phyloP scores from a whole-genome alignment of 2,888 invertebrate genomes.

The Andrena bicolor region DNA sequence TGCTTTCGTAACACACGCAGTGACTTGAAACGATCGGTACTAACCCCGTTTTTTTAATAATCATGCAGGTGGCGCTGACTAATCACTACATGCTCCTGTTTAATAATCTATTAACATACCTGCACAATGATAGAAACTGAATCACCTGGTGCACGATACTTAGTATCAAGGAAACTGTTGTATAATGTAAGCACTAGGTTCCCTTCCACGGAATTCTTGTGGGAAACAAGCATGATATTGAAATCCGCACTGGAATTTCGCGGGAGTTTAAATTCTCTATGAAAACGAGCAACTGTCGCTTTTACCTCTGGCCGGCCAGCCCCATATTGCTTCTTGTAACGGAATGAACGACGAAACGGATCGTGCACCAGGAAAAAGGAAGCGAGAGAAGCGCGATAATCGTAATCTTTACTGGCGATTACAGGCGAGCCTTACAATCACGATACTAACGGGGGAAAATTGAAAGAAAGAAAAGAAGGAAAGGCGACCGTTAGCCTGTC shows the following conservation, averaged over 20 bases:
- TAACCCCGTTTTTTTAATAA: too few species aligned
- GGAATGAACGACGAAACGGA: not conserved
- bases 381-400: not conserved
- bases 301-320: not conserved
- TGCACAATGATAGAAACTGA: too few species aligned
- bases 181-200: not conserved
- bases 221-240: constrained; percentile 19
- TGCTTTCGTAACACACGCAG: too few species aligned
- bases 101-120: too few species aligned
- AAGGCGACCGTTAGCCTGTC: constrained; percentile 10
- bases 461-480: not conserved
- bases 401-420: too few species aligned
- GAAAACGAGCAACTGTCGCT: not conserved
- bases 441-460: not conserved
- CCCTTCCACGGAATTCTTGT: not conserved
- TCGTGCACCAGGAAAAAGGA: not conserved
- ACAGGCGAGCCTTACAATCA: constrained; percentile 9
- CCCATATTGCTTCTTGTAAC: not conserved
- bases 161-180: not conserved
- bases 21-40: too few species aligned
- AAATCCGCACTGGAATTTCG: not conserved
- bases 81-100: too few species aligned
- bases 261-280: not conserved
- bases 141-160: too few species aligned
- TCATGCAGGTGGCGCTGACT: too few species aligned